These are phyloP conservation scores for Anodontia alba DNA, from an alignment of 2,888 invertebrate species.

Conservation along the genomic window DNA sequence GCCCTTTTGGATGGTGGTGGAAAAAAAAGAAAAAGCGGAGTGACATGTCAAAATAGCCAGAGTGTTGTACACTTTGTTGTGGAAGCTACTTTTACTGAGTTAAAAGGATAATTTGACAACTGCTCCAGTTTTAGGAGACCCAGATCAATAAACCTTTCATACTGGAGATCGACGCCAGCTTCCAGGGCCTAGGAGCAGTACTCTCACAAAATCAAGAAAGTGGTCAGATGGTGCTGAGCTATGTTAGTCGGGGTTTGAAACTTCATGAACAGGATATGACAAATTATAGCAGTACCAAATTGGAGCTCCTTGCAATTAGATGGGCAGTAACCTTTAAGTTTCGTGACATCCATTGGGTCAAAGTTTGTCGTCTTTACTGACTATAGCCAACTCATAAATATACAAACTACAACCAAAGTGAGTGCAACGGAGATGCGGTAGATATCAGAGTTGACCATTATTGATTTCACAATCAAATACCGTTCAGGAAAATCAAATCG, in stretches of 20 bases:
- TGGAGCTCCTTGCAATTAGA: slow-evolving; percentile 52
- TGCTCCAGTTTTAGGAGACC: too few species aligned
- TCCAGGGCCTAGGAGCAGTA: slow-evolving; percentile 46
- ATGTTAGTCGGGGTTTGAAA: slow-evolving; percentile 49
- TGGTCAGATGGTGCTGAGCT: slow-evolving; percentile 42
- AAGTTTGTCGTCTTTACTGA: slow-evolving; percentile 51
- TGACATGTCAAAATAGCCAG: neutral
- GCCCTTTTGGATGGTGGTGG: neutral
- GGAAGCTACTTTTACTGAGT: slow-evolving; percentile 38
- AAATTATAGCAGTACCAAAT: slow-evolving; percentile 51
- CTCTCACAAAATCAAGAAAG: slow-evolving; percentile 53
- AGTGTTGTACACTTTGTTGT: slow-evolving; percentile 30
- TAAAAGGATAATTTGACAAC: slow-evolving; percentile 43
- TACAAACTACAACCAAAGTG: slow-evolving; percentile 46
- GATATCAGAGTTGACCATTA: slow-evolving; percentile 42
- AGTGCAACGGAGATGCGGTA: slow-evolving; percentile 45
- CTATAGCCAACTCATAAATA: slow-evolving; percentile 54
- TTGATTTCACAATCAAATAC: slow-evolving; percentile 45
- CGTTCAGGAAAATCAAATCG: slow-evolving; percentile 32
- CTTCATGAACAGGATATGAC: slow-evolving; percentile 51
- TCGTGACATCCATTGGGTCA: slow-evolving; percentile 45
- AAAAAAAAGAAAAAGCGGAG: too few species aligned
- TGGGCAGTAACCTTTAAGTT: slow-evolving; percentile 60
- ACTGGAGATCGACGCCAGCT: slow-evolving; percentile 58
- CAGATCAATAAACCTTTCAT: slow-evolving; percentile 54